Percentiles rank a stretch among this genome's conserved stretches.
phyloP scores from a whole-genome alignment of 2,113 vertebrate genomes.

The Microtus montanus region DNA sequence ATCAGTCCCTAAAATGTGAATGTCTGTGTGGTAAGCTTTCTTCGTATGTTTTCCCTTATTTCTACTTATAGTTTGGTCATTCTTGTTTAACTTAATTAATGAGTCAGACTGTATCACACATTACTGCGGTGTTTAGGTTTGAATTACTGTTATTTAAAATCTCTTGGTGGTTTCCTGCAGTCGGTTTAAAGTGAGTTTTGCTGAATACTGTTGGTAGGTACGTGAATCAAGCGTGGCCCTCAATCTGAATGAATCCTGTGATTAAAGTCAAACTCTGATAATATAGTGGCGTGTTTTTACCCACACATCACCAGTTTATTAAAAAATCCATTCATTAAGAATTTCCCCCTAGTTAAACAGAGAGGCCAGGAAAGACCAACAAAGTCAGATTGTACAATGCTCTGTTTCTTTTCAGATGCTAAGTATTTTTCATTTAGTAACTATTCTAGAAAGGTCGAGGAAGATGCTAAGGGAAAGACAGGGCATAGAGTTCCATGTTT shows the following conservation, averaged over 20 bases:
- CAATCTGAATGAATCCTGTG: background rate
- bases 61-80: background rate
- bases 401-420: background rate
- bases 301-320: background rate
- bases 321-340: background rate
- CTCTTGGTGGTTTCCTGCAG: background rate
- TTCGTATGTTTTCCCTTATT: background rate
- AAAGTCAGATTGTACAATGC: background rate
- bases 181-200: background rate
- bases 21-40: background rate
- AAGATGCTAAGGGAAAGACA: background rate
- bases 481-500: background rate
- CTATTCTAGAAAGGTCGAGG: background rate
- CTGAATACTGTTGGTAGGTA: background rate
- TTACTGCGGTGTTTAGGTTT: background rate
- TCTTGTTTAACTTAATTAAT: background rate
- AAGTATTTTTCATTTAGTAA: slow-evolving; percentile 6
- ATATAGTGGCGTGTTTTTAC: background rate
- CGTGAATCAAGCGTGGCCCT: background rate
- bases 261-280: background rate
- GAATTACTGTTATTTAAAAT: background rate
- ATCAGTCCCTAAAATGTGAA: background rate
- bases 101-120: background rate
- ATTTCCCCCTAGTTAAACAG: background rate
- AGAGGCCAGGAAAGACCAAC: background rate